Conservation (phyloP, 2,888 invertebrate genomes). For the Hemithea aestivaria region DNA sequence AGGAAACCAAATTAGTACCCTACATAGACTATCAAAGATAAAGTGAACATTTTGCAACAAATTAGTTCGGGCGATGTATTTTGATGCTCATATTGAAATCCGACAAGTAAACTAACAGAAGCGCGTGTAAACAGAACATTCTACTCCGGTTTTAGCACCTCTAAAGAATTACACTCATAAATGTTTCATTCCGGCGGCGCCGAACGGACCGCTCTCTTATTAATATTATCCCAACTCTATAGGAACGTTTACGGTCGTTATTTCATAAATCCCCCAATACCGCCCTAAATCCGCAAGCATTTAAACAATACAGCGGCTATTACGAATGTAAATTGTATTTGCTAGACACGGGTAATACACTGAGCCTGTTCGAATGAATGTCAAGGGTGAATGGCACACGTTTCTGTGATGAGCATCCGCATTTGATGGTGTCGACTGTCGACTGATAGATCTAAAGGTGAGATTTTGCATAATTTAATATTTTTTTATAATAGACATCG, state of each 20-base stretch:
- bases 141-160: constrained; percentile 37
- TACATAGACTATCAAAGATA: no score
- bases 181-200: constrained; percentile 36
- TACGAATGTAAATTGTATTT: constrained; percentile 44
- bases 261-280: constrained; percentile 29
- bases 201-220: constrained; percentile 24
- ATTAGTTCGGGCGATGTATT: neutral
- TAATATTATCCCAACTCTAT: constrained; percentile 34
- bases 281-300: constrained; percentile 32
- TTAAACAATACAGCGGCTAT: constrained; percentile 40
- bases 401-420: constrained; percentile 32
- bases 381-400: constrained; percentile 41
- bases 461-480: constrained; percentile 23
- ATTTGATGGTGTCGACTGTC: constrained; percentile 24
- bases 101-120: constrained; percentile 30
- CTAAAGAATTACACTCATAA: constrained; percentile 42
- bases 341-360: constrained; percentile 12
- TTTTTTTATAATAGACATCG: no score
- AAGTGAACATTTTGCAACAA: no score
- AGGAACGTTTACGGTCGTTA: constrained; percentile 33
- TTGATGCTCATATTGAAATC: constrained; percentile 28
- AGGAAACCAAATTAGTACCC: no score
- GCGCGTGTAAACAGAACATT: constrained; percentile 34
- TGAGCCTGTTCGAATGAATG: constrained; percentile 34
- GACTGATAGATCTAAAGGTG: constrained; percentile 29